Conservation (phyloP, 2,888 invertebrate species). For the Syritta pipiens region DNA sequence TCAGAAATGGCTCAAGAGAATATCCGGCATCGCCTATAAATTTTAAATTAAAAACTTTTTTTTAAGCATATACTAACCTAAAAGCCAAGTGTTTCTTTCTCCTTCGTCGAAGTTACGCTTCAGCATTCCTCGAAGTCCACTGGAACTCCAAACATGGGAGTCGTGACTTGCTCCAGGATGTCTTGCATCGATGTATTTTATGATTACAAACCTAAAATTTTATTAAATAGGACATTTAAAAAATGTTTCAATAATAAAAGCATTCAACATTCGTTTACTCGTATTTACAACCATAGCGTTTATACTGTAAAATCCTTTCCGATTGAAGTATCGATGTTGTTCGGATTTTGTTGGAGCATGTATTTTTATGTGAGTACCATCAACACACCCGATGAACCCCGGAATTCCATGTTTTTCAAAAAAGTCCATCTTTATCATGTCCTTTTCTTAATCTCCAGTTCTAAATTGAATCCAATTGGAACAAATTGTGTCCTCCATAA, state of each 20-base stretch:
- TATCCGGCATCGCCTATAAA: constrained; percentile 18
- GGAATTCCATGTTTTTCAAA: too few relatives aligned
- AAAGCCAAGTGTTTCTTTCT: too few relatives aligned
- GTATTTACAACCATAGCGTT: constrained; percentile 26
- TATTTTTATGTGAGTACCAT: neutral
- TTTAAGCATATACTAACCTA: neutral
- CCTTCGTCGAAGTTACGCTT: neutral
- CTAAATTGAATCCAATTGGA: too few relatives aligned
- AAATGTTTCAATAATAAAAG: too few relatives aligned
- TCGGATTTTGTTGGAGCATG: neutral
- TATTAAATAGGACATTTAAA: too few relatives aligned
- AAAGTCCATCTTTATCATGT: too few relatives aligned
- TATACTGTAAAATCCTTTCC: neutral
- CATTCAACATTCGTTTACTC: too few relatives aligned
- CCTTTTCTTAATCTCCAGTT: too few relatives aligned
- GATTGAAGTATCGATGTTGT: neutral
- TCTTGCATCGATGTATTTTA: constrained; percentile 1
- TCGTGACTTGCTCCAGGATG: too few relatives aligned
- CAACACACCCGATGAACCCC: too few relatives aligned
- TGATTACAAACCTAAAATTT: constrained; percentile 23
- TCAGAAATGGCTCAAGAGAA: constrained; percentile 41
- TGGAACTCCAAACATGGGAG: neutral
- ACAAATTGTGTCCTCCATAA: too few relatives aligned
- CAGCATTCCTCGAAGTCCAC: neutral
- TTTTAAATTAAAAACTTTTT: neutral